These are phyloP conservation scores for Tetramorium alpestre DNA, from an alignment of 1,140 invertebrate genomes.

Conservation along the genomic window DNA sequence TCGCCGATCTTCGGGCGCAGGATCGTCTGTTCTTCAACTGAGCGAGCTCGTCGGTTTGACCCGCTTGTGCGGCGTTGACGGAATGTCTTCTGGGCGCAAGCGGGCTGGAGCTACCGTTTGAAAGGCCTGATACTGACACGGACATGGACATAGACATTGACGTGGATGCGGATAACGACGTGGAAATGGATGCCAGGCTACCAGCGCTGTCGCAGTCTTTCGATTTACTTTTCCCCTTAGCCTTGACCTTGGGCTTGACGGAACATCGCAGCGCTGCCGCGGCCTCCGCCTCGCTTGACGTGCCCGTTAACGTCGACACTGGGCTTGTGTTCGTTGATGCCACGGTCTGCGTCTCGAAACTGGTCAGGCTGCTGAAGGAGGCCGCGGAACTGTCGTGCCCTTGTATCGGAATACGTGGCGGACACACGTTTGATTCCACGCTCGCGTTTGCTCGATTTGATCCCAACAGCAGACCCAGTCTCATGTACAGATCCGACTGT, in stretches of 20 bases:
- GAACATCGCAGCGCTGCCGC: conserved; percentile 85
- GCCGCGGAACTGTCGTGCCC: conserved; percentile 87
- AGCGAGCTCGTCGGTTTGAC: conserved; percentile 87
- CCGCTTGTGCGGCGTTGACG: conserved; percentile 89
- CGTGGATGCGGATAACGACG: conserved; percentile 92
- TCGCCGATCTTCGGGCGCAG: conserved; percentile 90
- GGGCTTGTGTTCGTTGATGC: conserved; percentile 94
- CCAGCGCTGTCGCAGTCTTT: conserved; percentile 85
- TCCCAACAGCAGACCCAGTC: conserved; percentile 93
- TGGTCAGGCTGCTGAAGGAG: conserved; percentile 90
- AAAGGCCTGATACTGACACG: conserved; percentile 90
- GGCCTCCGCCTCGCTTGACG: conserved; percentile 89
- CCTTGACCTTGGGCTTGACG: conserved; percentile 84
- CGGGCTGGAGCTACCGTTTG: conserved; percentile 92
- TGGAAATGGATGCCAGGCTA: conserved; percentile 86
- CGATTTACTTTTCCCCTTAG: conserved; percentile 77
- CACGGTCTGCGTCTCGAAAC: conserved; percentile 90
- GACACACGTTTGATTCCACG: conserved; percentile 61
- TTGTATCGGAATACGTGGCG: conserved; percentile 78
- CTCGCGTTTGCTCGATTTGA: conserved; percentile 65
- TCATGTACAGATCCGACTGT: conserved; percentile 93
- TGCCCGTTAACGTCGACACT: conserved; percentile 94
- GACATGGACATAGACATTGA: conserved; percentile 93
- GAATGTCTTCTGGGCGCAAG: conserved; percentile 92
- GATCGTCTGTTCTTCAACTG: conserved; percentile 91